A percentile compares a stretch with the other conserved stretches of the same genome.
These are phyloP conservation scores for Pseudochaenichthys georgianus DNA, from an alignment of 2,797 vertebrate genomes.

Conservation along the genomic window DNA sequence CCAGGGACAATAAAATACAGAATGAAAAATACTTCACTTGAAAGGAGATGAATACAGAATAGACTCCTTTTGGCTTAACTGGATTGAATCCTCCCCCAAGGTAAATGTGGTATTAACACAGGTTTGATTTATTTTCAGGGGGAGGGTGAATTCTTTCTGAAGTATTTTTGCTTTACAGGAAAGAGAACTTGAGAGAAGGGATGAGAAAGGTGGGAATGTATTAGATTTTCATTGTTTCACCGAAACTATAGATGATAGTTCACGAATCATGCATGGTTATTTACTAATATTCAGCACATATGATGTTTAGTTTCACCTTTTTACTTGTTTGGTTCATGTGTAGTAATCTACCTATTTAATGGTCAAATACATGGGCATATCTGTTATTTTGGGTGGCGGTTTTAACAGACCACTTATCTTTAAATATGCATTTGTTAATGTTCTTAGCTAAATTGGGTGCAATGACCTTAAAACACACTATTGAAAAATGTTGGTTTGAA, in stretches of 20 bases:
- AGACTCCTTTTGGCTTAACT: slow-evolving; percentile 1
- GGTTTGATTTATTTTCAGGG: not conserved
- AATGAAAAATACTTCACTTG: not conserved
- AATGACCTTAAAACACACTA: too few species aligned
- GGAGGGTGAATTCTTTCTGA: not conserved
- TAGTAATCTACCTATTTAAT: too few species aligned
- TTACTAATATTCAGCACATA: too few species aligned
- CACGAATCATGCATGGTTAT: too few species aligned
- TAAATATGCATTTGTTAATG: too few species aligned
- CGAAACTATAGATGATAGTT: not conserved
- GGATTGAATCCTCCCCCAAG: not conserved
- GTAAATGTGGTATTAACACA: not conserved
- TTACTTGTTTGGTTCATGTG: too few species aligned
- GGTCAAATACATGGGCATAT: too few species aligned
- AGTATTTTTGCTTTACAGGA: too few species aligned
- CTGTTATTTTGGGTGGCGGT: not conserved
- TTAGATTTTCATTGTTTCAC: not conserved
- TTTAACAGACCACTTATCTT: not conserved
- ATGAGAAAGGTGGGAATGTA: not conserved
- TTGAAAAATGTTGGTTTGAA: not conserved
- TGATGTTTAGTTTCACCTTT: too few species aligned
- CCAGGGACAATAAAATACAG: slow-evolving; percentile 5
- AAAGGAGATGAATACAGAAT: slow-evolving; percentile 1
- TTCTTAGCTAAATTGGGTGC: too few species aligned
- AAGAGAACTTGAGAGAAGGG: too few species aligned